Base-by-base conservation (phyloP, 2,888 invertebrate genomes). In the Scaptomyza caliginosa region DNA sequence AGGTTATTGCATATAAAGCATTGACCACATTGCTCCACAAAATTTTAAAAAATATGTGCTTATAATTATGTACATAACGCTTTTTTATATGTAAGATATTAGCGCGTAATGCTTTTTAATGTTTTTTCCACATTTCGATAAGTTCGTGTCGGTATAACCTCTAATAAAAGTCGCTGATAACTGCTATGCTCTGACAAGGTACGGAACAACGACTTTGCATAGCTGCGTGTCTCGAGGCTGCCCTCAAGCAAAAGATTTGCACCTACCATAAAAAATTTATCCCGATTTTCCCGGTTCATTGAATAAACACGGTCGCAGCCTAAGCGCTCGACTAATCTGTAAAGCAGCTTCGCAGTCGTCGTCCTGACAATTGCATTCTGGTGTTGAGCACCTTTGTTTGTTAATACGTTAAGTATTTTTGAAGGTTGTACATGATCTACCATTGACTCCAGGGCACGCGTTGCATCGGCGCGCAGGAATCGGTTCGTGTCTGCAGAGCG, bases 401-500 rank as follows among this genome's bases (percentile, higher is more conserved):
- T 93, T 52, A 97, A 90, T 8, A 96, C 94, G 23, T 93, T 92
- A 2, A 95, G 93, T 0, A 95, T 94, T 75, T 95, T 94, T 5
- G 93, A 92, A 5, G 95, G 94, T 24, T 94, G 94, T 16, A 96
- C 93, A 64, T 95, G 93, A 58, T 96, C 95, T 59, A 97, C 95
- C 94, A 99, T 95, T 11, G 94, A 93, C 80, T 95, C 96, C 38
- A 99, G 91, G 1, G 98, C 96, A 8, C 93, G 93, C 0, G 83
- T 86, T 3, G 98, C 96, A 91, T 99, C 99, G 30, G 96, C 96
- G 19, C 98, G 93, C 49, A 99, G 93, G 90, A 99, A 98, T 78
- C 95, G 95, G 92, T 98, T 98, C 6, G 97, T 98, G 88, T 99
- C 99, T 0, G 98, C 97, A 48, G 97, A 96, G 65, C 98, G 95